Conservation (phyloP, 2,797 vertebrate genomes). For the Fistularia commersonii region DNA sequence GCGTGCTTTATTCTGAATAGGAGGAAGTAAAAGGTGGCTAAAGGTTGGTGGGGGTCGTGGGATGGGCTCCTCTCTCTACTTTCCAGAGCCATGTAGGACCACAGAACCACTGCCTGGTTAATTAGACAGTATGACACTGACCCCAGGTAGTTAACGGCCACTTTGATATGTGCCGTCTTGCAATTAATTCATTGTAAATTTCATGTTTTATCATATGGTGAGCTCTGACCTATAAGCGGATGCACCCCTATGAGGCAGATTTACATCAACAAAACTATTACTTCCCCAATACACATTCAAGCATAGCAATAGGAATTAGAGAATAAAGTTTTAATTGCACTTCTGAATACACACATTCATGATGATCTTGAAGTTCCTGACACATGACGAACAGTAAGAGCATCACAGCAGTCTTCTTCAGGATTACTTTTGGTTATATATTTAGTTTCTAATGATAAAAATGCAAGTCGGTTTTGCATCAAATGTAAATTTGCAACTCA, state of each 20-base stretch:
- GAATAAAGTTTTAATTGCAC: conserved; percentile 2
- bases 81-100: conserved; percentile 66
- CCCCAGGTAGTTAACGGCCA: conserved; percentile 72
- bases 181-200: conserved; percentile 74
- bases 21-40: conserved; percentile 61
- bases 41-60: conserved; percentile 39
- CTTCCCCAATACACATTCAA: background rate
- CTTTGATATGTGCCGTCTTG: conserved; percentile 69
- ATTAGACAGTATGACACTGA: conserved; percentile 77
- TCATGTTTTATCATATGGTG: conserved; percentile 64
- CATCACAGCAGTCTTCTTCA: background rate
- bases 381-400: background rate
- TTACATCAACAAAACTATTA: conserved; percentile 39
- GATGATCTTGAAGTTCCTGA: background rate
- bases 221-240: conserved; percentile 65
- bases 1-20: conserved; percentile 61
- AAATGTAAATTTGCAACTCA: too few species aligned
- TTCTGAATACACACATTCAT: conserved; percentile 1
- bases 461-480: conserved; percentile 1
- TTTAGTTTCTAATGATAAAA: background rate
- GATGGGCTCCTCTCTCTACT: conserved; percentile 59
- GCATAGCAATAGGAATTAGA: background rate
- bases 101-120: conserved; percentile 69
- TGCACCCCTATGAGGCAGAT: conserved; percentile 42
- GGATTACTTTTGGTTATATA: background rate